Percentiles rank a stretch among this genome's conserved stretches.
These are phyloP conservation scores for Hypothenemus hampei DNA, from an alignment of 1,140 invertebrate species.

Conservation along the genomic window DNA sequence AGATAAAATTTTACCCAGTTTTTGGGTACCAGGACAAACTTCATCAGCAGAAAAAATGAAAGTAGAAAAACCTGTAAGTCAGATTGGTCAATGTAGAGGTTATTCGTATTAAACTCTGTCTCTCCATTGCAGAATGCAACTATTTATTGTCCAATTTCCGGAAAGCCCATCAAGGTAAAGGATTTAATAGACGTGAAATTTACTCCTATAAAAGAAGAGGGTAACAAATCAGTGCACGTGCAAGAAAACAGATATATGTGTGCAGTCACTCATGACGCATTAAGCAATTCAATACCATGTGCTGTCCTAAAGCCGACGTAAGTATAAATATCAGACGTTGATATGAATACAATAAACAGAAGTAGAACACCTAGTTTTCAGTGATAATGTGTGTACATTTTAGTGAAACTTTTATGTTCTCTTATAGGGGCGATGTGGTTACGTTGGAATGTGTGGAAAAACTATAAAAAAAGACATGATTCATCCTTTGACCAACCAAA, in stretches of 20 bases:
- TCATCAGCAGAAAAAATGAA: slow-evolving; percentile 70
- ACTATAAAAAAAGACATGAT: slow-evolving; percentile 96
- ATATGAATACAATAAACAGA: no score
- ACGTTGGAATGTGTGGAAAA: slow-evolving; percentile 96
- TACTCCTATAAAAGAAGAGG: slow-evolving; percentile 81
- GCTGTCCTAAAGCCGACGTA: slow-evolving; percentile 88
- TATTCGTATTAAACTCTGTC: slow-evolving; percentile 3
- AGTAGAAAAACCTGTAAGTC: slow-evolving; percentile 74
- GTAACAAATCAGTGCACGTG: slow-evolving; percentile 74
- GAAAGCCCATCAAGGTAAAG: slow-evolving; percentile 83
- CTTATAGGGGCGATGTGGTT: slow-evolving; percentile 84
- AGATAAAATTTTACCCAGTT: slow-evolving; percentile 78
- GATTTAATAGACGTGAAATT: slow-evolving; percentile 94
- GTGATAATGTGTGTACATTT: no score
- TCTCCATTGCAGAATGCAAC: slow-evolving; percentile 60
- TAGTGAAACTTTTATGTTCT: background rate
- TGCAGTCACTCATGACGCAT: slow-evolving; percentile 92
- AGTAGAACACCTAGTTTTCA: no score
- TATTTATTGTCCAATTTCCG: slow-evolving; percentile 92
- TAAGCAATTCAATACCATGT: slow-evolving; percentile 91
- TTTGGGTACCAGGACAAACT: slow-evolving; percentile 96
- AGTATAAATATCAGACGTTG: no score
- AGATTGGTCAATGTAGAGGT: no score
- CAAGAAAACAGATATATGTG: slow-evolving; percentile 94
- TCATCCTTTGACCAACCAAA: slow-evolving; percentile 86